A percentile compares a stretch with the other conserved stretches of the same genome.
phyloP scores from a whole-genome alignment of 2,797 vertebrate genomes.

The Jordanella pulchra region DNA sequence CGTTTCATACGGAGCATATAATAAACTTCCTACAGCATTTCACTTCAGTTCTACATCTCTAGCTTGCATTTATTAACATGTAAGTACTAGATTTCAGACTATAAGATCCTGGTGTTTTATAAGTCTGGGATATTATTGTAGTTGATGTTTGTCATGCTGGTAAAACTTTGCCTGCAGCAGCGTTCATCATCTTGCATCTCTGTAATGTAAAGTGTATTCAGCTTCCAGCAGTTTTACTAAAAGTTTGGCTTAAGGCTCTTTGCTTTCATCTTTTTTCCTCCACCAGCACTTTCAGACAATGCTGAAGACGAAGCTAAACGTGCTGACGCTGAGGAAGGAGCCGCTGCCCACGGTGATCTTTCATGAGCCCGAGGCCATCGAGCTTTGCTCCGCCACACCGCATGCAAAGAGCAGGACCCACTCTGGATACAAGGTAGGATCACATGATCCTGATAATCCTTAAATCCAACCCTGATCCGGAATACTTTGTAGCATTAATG shows the following conservation, averaged over 20 bases:
- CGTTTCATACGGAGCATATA: conserved; percentile 42
- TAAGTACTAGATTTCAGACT: conserved; percentile 1
- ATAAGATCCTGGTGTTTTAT: background rate
- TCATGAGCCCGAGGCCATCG: conserved; percentile 96
- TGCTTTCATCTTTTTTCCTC: conserved; percentile 33
- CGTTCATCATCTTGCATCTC: conserved; percentile 12
- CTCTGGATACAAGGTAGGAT: conserved; percentile 91
- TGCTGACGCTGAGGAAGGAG: conserved; percentile 96
- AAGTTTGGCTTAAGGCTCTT: conserved; percentile 26
- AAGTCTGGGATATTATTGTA: background rate
- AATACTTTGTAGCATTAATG: conserved; percentile 58
- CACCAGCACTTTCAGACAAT: conserved; percentile 98
- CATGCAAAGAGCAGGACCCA: conserved; percentile 87
- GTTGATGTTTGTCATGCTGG: background rate
- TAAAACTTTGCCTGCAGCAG: conserved; percentile 13
- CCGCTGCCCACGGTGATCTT: conserved; percentile 96
- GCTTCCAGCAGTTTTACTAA: conserved; percentile 1
- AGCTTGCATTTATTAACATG: conserved; percentile 26
- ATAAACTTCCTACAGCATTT: conserved; percentile 32
- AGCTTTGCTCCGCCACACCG: conserved; percentile 93
- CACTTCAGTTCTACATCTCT: conserved; percentile 15
- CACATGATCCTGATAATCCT: conserved; percentile 56
- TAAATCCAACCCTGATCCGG: conserved; percentile 38
- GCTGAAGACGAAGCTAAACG: conserved; percentile 98
- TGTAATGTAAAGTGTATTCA: conserved; percentile 7